Percentiles rank a stretch among this genome's conserved stretches.
These are phyloP conservation scores for Oreortyx pictus DNA, from an alignment of 2,797 vertebrate species.

Conservation along the genomic window DNA sequence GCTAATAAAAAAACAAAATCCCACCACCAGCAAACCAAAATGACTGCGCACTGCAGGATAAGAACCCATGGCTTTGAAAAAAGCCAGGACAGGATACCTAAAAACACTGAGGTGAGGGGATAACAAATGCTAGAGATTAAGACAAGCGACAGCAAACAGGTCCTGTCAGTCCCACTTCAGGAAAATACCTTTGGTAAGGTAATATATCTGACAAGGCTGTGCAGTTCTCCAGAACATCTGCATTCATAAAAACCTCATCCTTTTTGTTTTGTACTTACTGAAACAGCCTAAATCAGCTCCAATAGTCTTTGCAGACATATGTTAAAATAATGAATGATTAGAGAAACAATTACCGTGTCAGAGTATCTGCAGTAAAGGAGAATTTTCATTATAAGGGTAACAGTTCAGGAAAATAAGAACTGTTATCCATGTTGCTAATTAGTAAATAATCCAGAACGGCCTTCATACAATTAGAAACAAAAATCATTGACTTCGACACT, in stretches of 20 bases:
- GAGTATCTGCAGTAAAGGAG: background rate
- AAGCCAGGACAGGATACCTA: background rate
- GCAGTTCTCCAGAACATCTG: background rate
- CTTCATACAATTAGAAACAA: background rate
- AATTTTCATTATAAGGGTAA: background rate
- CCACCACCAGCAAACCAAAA: background rate
- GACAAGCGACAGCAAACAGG: background rate
- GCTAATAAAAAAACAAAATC: background rate
- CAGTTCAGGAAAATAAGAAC: background rate
- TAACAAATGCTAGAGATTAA: background rate
- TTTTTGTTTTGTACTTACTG: background rate
- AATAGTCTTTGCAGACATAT: background rate
- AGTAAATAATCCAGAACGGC: background rate
- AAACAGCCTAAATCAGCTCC: background rate
- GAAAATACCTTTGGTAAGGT: background rate
- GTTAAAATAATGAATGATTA: background rate
- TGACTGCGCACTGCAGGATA: background rate
- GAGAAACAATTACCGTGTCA: background rate
- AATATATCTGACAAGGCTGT: background rate
- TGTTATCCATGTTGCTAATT: background rate
- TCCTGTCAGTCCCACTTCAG: background rate
- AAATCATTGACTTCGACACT: background rate
- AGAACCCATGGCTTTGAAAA: background rate
- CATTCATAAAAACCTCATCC: background rate
- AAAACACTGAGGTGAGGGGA: rapidly evolving